A percentile compares a stretch with the other conserved stretches of the same genome.
phyloP scores from a whole-genome alignment of 2,113 vertebrate species.

The Paramormyrops kingsleyae region DNA sequence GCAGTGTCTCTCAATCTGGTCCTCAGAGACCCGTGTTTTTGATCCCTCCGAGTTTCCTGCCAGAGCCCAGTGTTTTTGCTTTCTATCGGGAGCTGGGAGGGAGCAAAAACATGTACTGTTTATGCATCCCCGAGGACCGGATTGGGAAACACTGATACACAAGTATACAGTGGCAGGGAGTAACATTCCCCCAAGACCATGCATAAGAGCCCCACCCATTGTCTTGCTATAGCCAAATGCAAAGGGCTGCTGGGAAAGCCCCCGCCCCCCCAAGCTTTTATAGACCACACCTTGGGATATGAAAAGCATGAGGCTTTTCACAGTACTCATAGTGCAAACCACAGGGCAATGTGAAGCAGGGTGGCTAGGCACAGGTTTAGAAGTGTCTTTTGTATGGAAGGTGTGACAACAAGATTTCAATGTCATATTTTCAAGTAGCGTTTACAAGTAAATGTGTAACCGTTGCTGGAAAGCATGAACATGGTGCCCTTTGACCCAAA shows the following conservation, averaged over 20 bases:
- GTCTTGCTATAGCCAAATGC: too few species aligned
- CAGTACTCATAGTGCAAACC: not conserved
- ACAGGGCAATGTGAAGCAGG: not conserved
- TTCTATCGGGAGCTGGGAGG: not conserved
- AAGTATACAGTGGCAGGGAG: not conserved
- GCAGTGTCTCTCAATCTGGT: not conserved
- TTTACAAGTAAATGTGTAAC: not conserved
- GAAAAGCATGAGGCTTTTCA: not conserved
- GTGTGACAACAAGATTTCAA: not conserved
- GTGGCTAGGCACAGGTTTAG: not conserved
- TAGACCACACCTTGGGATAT: too few species aligned
- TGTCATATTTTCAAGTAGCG: not conserved
- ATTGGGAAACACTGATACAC: not conserved
- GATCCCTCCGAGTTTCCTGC: not conserved
- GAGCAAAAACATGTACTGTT: not conserved
- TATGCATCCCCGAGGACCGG: not conserved
- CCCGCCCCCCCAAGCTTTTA: not conserved
- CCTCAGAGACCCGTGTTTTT: not conserved
- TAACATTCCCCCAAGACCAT: not conserved
- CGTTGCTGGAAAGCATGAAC: not conserved
- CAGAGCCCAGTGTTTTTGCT: not conserved
- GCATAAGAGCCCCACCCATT: not conserved
- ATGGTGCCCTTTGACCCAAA: not conserved
- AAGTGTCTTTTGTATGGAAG: not conserved
- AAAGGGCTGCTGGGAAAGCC: not conserved